Percentiles rank a stretch among this genome's conserved stretches.
phyloP scores from a whole-genome alignment of 2,113 vertebrate species.

The Rhinopomastus cyanomelas region DNA sequence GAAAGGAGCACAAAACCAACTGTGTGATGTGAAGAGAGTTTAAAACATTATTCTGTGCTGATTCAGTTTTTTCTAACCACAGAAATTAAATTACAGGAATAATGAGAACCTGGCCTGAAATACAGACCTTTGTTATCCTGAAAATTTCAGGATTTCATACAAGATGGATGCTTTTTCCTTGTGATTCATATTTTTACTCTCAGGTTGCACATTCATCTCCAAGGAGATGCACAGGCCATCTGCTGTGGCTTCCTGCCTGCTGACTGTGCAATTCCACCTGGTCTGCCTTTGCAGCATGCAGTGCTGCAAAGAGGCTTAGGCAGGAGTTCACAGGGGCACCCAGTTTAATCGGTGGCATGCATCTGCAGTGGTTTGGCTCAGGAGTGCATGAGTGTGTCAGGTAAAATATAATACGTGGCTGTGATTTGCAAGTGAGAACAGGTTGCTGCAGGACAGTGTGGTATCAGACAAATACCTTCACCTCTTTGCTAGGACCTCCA shows the following conservation, averaged over 20 bases:
- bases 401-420: neutral
- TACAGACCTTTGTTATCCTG: neutral
- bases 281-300: neutral
- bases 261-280: neutral
- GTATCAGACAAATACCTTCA: neutral
- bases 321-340: neutral
- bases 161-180: neutral
- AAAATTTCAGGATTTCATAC: neutral
- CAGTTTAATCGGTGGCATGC: neutral
- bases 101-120: neutral
- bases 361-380: neutral
- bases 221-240: neutral
- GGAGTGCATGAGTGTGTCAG: neutral
- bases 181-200: neutral
- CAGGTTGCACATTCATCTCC: neutral
- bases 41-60: neutral
- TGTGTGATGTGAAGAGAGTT: neutral
- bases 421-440: fast-evolving
- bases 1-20: neutral
- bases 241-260: neutral
- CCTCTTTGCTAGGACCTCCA: neutral
- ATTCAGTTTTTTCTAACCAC: neutral
- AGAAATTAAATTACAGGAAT: neutral
- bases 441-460: neutral
- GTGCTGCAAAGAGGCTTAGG: neutral